Conservation (phyloP, 2,888 invertebrate genomes). For the Emesis russula region DNA sequence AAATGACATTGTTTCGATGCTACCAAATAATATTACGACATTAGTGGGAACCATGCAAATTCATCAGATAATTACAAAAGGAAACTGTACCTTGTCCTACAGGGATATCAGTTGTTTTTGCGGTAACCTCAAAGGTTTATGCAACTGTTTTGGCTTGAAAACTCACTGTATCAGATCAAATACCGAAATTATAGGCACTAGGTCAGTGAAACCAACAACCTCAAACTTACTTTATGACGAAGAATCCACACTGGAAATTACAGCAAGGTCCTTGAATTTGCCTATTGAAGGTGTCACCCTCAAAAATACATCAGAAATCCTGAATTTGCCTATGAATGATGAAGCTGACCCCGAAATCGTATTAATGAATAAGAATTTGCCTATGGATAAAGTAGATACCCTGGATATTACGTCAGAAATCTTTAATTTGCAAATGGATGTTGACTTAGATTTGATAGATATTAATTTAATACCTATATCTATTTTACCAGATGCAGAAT, state of each 20-base stretch:
- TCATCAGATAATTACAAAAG: slow-evolving; percentile 53
- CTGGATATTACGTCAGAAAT: slow-evolving; percentile 45
- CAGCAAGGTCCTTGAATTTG: slow-evolving; percentile 42
- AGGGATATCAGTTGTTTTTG: slow-evolving; percentile 58
- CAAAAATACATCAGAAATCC: slow-evolving; percentile 25
- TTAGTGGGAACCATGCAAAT: slow-evolving; percentile 60
- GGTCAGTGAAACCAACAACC: slow-evolving; percentile 3
- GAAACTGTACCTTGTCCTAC: slow-evolving; percentile 43
- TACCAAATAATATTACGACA: slow-evolving; percentile 51
- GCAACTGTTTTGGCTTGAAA: slow-evolving; percentile 54
- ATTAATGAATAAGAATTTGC: slow-evolving; percentile 32
- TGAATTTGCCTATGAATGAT: slow-evolving; percentile 35
- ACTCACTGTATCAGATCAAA: slow-evolving; percentile 55
- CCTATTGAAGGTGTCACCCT: slow-evolving; percentile 38
- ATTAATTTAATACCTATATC: slow-evolving; percentile 43
- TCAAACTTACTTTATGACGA: background rate
- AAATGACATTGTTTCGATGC: slow-evolving; percentile 51
- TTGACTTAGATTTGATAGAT: slow-evolving; percentile 51
- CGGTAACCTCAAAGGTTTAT: slow-evolving; percentile 52
- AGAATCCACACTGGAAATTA: slow-evolving; percentile 26
- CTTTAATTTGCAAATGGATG: slow-evolving; percentile 46
- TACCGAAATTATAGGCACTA: slow-evolving; percentile 30
- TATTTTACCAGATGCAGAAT: slow-evolving; percentile 48
- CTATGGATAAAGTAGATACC: slow-evolving; percentile 41
- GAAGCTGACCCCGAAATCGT: slow-evolving; percentile 29